Conservation (phyloP, 1,140 invertebrate species). For the Oppia nitens region DNA sequence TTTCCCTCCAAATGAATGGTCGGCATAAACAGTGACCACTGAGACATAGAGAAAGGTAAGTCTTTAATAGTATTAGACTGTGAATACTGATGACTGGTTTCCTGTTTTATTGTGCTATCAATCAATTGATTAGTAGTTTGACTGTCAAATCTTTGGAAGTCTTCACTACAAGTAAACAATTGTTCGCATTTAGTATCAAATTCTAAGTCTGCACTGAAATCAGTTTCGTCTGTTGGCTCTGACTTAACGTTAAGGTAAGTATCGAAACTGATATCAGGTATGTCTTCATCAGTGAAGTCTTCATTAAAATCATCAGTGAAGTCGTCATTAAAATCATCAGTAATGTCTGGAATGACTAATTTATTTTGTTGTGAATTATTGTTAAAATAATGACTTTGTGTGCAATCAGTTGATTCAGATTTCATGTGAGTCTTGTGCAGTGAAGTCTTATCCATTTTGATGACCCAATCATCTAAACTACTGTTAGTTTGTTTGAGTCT, state of each 20-base stretch:
- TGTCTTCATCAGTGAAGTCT: background rate
- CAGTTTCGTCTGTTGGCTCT: too few species aligned
- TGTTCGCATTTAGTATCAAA: background rate
- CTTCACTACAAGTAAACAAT: background rate
- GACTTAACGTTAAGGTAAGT: too few species aligned
- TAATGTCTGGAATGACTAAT: background rate
- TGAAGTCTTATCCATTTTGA: too few species aligned
- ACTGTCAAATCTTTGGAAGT: background rate
- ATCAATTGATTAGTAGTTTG: too few species aligned
- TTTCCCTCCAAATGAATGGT: background rate
- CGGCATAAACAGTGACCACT: background rate
- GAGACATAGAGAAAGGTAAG: background rate
- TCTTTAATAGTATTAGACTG: background rate
- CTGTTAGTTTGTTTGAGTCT: background rate
- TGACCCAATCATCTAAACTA: background rate
- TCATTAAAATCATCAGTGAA: background rate
- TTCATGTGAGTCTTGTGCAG: too few species aligned
- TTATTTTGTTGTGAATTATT: background rate
- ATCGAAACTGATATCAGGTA: background rate
- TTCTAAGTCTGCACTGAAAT: background rate
- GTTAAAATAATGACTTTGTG: background rate
- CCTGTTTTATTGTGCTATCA: too few species aligned
- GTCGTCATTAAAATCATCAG: background rate
- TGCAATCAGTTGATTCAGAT: background rate
- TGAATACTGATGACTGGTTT: background rate